Evolutionary conservation across 2,888 invertebrate species (phyloP), one percentile per base, ranked within the genome.

Genomic region (Scaeva pyrastri): DNA sequence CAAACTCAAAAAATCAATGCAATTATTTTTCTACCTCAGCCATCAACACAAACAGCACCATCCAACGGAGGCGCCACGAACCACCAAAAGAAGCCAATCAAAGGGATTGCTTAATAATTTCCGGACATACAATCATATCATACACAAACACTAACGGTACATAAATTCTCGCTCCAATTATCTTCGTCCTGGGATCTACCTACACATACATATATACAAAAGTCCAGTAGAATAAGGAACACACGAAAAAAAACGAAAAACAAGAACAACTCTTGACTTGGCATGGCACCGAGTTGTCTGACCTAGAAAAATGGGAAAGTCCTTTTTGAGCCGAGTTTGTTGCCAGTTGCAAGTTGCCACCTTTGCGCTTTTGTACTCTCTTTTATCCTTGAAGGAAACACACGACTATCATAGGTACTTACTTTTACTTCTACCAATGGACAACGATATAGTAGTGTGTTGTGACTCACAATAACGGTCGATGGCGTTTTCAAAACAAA

Each of bases 231-330:
- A 62, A 39, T 11, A 70, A 77, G 26, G 23, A 45, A 50, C n/a
- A n/a, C n/a, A n/a, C n/a, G 16, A 62, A 16, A 26, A 70, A 71
- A 26, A 36, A n/a, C n/a, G n/a, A n/a, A n/a, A n/a, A n/a, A 31
- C 31, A 31, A 31, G 31, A 31, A 31, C 31, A 31, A 31, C 31
- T n/a, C n/a, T 31, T 48, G 45, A 56, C 55, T 64, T 83, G 83
- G 82, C 81, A 75, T 81, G 81, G 80, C 83, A 78, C 83, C 83
- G 36, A 48, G 45, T 48, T 83, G 83, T 83, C 83, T 83, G 83
- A 83, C 78, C 83, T 83, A 83, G 43, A 78, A 78, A 58, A 60
- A 66, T 31, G 16, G 14, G 71, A 64, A 78, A 64, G 21, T 73
- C 41, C 64, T 64, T 62, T 60, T n/a, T 36, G 19, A 72, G 41